phyloP scores from a whole-genome alignment of 2,888 invertebrate genomes.

The Eristalis tenax region DNA sequence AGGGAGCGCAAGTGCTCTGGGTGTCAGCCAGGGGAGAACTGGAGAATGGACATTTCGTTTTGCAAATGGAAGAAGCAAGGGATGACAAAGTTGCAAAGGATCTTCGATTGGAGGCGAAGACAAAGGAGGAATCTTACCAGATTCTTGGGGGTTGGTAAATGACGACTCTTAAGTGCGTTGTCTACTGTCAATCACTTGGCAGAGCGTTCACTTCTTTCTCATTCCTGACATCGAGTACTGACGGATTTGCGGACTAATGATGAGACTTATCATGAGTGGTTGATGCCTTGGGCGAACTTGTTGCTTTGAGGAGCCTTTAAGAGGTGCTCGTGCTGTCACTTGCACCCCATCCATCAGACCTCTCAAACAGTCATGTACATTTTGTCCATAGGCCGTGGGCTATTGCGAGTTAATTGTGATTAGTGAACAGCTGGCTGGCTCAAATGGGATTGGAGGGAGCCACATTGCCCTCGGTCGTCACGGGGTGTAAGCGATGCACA shows the following conservation, averaged over 20 bases:
- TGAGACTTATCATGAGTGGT: conserved; percentile 21
- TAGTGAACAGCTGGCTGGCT: neutral
- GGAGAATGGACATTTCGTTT: conserved; percentile 48
- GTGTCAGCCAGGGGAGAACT: neutral
- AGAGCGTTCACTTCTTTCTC: conserved; percentile 16
- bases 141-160: conserved; percentile 22
- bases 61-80: no score
- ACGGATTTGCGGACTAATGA: conserved; percentile 56
- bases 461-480: neutral
- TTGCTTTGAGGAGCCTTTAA: neutral
- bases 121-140: conserved; percentile 4
- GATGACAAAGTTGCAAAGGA: conserved; percentile 15
- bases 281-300: conserved; percentile 3
- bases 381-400: neutral
- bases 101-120: conserved; percentile 43
- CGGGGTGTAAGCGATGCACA: no score
- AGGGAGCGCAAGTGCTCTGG: neutral
- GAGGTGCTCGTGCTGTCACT: neutral
- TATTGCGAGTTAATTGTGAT: neutral
- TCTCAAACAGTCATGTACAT: neutral
- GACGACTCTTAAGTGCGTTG: conserved; percentile 32
- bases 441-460: neutral
- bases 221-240: conserved; percentile 30
- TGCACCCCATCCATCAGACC: neutral
- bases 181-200: conserved; percentile 32